Conservation (phyloP, 2,113 vertebrate species). For the Oreochromis spilurus region DNA sequence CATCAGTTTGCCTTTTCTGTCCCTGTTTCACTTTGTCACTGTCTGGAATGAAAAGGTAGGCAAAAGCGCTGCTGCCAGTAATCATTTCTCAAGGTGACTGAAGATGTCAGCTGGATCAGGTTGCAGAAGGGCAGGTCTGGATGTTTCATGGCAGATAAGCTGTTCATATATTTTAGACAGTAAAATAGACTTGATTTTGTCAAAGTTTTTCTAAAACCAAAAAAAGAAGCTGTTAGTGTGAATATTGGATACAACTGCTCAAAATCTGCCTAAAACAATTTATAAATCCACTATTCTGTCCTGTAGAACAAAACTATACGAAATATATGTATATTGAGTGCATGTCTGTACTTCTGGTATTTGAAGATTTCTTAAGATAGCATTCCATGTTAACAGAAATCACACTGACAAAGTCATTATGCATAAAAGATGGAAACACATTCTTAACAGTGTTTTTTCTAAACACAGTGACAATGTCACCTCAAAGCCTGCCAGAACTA, state of each 20-base stretch:
- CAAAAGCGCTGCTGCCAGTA: conserved; percentile 24
- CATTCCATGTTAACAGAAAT: background rate
- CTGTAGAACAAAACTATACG: background rate
- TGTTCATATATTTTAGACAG: background rate
- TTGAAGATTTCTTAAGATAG: background rate
- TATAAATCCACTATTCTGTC: background rate
- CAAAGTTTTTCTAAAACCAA: background rate
- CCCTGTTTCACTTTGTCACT: conserved; percentile 14
- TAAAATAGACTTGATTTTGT: background rate
- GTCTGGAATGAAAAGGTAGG: conserved; percentile 23
- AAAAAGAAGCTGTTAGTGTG: background rate
- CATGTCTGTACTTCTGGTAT: background rate
- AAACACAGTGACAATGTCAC: background rate
- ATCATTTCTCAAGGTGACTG: conserved; percentile 35
- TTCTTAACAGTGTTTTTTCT: background rate
- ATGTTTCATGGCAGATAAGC: background rate
- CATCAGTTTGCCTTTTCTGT: background rate
- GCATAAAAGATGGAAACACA: background rate
- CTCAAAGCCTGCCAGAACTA: background rate
- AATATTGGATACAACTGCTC: background rate
- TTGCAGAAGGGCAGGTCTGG: conserved; percentile 27
- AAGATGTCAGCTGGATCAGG: conserved; percentile 33
- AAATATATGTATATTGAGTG: background rate
- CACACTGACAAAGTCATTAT: background rate
- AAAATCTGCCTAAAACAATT: background rate